Evolutionary conservation across 2,797 vertebrate genomes (phyloP).

Genomic region (Dendrocincla tyrannina): DNA sequence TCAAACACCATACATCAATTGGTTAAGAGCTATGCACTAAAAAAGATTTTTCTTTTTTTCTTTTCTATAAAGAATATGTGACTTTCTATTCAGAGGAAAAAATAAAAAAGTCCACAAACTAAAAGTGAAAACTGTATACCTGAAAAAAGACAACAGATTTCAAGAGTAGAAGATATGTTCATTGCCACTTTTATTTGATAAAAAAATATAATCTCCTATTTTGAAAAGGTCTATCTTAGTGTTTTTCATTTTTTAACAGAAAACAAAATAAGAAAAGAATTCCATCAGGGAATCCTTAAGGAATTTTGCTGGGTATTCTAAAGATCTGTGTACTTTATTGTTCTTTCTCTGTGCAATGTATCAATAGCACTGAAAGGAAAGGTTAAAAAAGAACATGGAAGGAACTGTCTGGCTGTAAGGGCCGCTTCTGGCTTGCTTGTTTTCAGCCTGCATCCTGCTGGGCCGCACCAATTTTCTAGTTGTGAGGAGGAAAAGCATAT

Average conservation of each 20-base stretch:
- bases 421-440: not conserved
- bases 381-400: not conserved
- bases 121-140: not conserved
- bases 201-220: not conserved
- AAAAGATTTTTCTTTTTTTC: not conserved
- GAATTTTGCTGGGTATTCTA: not conserved
- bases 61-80: not conserved
- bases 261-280: not conserved
- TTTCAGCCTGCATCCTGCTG: not conserved
- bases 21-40: not conserved
- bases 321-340: not conserved
- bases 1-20: not conserved
- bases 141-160: not conserved
- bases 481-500: not conserved
- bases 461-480: not conserved
- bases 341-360: not conserved
- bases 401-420: not conserved
- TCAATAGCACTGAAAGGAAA: not conserved
- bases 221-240: not conserved
- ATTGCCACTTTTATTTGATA: not conserved
- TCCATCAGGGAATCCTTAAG: not conserved
- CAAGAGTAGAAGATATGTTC: not conserved
- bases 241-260: not conserved
- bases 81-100: not conserved
- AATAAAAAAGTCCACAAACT: not conserved